These are phyloP conservation scores for Cardiocondyla obscurior DNA, from an alignment of 1,140 invertebrate species.

Conservation along the genomic window DNA sequence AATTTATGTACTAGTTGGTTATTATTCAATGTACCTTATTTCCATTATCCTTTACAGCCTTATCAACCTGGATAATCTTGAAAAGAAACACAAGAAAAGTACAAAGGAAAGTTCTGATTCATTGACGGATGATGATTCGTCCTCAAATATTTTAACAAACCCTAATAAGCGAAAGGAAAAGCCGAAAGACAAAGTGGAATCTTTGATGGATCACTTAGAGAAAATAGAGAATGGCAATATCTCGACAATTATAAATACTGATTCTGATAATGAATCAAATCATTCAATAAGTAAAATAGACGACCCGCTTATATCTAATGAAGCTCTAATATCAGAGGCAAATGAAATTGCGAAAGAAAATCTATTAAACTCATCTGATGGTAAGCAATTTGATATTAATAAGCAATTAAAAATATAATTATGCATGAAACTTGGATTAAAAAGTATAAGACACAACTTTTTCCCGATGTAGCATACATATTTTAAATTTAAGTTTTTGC, in stretches of 20 bases:
- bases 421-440: neutral
- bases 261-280: slow-evolving; percentile 45
- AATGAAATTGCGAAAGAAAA: slow-evolving; percentile 71
- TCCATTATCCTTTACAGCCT: slow-evolving; percentile 66
- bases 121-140: slow-evolving; percentile 60
- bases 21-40: slow-evolving; percentile 14
- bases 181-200: slow-evolving; percentile 65
- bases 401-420: slow-evolving; percentile 17
- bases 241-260: slow-evolving; percentile 32
- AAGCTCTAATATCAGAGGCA: slow-evolving; percentile 68
- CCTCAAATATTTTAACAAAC: slow-evolving; percentile 45
- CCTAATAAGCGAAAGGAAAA: slow-evolving; percentile 50
- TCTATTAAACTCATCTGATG: slow-evolving; percentile 74
- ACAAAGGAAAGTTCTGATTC: slow-evolving; percentile 32
- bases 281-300: slow-evolving; percentile 36
- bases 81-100: slow-evolving; percentile 53
- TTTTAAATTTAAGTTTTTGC: neutral
- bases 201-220: slow-evolving; percentile 72
- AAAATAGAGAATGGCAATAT: slow-evolving; percentile 65
- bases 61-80: slow-evolving; percentile 63
- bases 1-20: slow-evolving; percentile 9
- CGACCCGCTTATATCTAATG: slow-evolving; percentile 38
- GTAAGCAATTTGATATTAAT: slow-evolving; percentile 60
- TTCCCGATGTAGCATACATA: neutral
- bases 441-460: neutral